phyloP scores from a whole-genome alignment of 2,888 invertebrate genomes.

The Magallana nippona region DNA sequence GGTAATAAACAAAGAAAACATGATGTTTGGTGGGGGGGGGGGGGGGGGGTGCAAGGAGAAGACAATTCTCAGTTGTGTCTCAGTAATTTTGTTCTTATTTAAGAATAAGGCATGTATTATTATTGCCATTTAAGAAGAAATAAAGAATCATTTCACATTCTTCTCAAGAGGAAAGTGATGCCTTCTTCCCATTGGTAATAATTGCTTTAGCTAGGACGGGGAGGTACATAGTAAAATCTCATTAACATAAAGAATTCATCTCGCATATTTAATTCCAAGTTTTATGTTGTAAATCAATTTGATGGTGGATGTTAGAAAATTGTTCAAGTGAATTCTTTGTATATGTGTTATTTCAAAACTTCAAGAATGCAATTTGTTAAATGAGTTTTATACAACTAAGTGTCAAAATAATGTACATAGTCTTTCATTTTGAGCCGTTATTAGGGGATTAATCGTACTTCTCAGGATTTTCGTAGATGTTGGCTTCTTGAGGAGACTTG shows the following conservation, averaged over 20 bases:
- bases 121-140: no score
- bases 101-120: no score
- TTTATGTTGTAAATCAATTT: background rate
- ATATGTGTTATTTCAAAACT: background rate
- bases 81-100: no score
- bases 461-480: background rate
- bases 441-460: background rate
- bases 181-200: no score
- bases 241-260: slow-evolving; percentile 18
- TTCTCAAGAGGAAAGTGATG: no score
- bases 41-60: no score
- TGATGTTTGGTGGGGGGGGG: background rate
- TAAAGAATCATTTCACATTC: no score
- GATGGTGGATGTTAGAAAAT: background rate
- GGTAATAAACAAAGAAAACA: background rate
- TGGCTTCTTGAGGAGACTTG: background rate
- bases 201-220: no score
- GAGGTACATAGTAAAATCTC: background rate
- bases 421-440: background rate
- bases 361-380: background rate
- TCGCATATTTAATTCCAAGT: background rate
- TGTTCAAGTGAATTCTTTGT: background rate
- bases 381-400: background rate
- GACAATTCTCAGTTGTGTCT: no score
- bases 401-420: background rate